Evolutionary conservation across 2,797 vertebrate species (phyloP).

Genomic region (Etheostoma perlongum): DNA sequence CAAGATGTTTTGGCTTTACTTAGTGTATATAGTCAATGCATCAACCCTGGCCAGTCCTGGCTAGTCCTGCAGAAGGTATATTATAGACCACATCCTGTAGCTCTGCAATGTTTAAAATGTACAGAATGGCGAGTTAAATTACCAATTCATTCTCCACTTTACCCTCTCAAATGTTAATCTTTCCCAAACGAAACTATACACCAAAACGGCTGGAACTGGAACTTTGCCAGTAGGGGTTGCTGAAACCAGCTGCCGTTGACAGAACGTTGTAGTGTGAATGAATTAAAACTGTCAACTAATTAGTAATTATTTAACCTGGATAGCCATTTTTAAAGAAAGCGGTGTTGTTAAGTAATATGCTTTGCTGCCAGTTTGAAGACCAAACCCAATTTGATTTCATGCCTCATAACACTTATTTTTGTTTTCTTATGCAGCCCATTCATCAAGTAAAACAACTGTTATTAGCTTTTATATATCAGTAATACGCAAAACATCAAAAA

Average conservation of each 20-base stretch:
- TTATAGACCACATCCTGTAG: not conserved
- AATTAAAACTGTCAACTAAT: constrained; percentile 21
- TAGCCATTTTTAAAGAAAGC: not conserved
- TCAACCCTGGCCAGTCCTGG: not conserved
- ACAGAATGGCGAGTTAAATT: not conserved
- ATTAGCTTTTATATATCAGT: constrained; percentile 28
- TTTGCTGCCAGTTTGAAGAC: constrained; percentile 14
- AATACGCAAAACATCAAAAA: constrained; percentile 10
- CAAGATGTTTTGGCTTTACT: too few relatives aligned
- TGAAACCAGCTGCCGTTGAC: not conserved
- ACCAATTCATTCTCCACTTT: not conserved
- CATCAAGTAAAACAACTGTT: constrained; percentile 5
- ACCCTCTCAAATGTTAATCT: not conserved
- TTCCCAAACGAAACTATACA: not conserved
- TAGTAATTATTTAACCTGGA: constrained; percentile 13
- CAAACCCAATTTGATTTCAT: constrained; percentile 28
- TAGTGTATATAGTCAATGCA: too few relatives aligned
- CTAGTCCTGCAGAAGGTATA: not conserved
- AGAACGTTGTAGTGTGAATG: not conserved
- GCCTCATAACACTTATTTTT: constrained; percentile 32
- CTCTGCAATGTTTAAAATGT: not conserved
- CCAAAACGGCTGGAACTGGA: not conserved
- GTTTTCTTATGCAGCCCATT: constrained; percentile 16
- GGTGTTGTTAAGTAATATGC: not conserved
- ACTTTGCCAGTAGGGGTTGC: constrained; percentile 5